phyloP scores from a whole-genome alignment of 2,888 invertebrate species.

The Drosophila mercatorum region DNA sequence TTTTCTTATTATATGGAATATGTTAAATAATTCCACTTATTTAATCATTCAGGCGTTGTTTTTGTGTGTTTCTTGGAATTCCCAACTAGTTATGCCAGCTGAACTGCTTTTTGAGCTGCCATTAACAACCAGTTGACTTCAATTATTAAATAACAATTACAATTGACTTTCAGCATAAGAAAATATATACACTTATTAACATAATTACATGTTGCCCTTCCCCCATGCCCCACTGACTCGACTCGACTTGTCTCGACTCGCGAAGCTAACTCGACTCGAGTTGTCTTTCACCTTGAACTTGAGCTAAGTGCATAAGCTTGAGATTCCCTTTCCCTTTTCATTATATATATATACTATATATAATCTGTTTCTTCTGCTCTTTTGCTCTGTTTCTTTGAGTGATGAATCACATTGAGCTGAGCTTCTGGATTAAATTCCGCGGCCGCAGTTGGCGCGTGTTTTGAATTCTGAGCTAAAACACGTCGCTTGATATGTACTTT shows the following conservation, averaged over 20 bases:
- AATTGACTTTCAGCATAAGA: constrained; percentile 1
- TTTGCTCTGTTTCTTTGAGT: constrained; percentile 30
- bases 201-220: constrained; percentile 20
- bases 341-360: neutral
- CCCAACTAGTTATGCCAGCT: constrained; percentile 6
- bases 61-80: neutral
- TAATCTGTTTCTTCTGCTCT: neutral
- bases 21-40: neutral
- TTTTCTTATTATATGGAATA: neutral
- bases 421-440: constrained; percentile 42
- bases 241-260: neutral
- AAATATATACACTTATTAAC: constrained; percentile 3
- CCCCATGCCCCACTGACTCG: constrained; percentile 13
- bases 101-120: neutral
- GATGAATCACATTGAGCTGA: constrained; percentile 25
- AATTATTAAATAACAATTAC: constrained; percentile 12
- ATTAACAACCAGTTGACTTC: constrained; percentile 10
- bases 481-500: constrained; percentile 32
- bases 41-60: neutral
- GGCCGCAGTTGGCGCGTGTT: constrained; percentile 52
- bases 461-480: constrained; percentile 49
- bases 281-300: constrained; percentile 63
- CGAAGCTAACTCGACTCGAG: neutral
- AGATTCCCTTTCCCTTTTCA: constrained; percentile 59
- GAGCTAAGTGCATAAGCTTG: constrained; percentile 39